Evolutionary conservation across 1,140 invertebrate genomes (phyloP), one percentile per base, ranked within the genome.

Genomic region (Alviniconcha marisindica): DNA sequence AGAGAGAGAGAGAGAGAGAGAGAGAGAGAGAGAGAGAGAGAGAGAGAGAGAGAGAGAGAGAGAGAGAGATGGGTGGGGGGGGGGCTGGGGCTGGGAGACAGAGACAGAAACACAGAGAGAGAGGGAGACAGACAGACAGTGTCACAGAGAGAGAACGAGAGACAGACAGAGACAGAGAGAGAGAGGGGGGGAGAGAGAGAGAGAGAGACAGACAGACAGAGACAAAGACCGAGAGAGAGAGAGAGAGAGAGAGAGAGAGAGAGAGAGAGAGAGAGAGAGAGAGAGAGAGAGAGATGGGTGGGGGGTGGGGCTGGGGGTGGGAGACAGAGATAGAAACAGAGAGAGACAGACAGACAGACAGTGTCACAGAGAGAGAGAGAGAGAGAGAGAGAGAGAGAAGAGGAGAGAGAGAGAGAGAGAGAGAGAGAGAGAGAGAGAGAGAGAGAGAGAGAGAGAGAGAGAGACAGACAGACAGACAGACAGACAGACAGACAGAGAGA

Each of bases 21-120:
- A 76, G 73, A 76, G 73, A 76, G 73, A 42, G 31, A 76, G 73
- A 76, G 73, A 76, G 38, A 76, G 31, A 76, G 31, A 76, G 28
- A 38, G 38, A 76, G 24, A 76, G 40, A 76, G 73, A 76, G 28
- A 76, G 28, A 76, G 40, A 42, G 40, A 42, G 38, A 42, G 24
- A n/a, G 73, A 38, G 73, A n/a, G 31, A 42, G 24, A n/a, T 14
- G n/a, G 40, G 14, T 38, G 5, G n/a, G 40, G 36, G 36, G 5
- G 14, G 2, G 38, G 40, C 14, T 33, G n/a, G 14, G 38, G 21
- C 14, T 33, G 31, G 31, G 48, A 54, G 48, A 38, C 0, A 54
- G 42, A 78, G 28, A 48, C 1, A 78, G 1, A 40, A 28, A 78
- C 1, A 48, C 1, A 78, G 40, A 51, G 73, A 1, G 5, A 24